Conservation (phyloP, 1,140 invertebrate genomes). For the Trissolcus basalis region DNA sequence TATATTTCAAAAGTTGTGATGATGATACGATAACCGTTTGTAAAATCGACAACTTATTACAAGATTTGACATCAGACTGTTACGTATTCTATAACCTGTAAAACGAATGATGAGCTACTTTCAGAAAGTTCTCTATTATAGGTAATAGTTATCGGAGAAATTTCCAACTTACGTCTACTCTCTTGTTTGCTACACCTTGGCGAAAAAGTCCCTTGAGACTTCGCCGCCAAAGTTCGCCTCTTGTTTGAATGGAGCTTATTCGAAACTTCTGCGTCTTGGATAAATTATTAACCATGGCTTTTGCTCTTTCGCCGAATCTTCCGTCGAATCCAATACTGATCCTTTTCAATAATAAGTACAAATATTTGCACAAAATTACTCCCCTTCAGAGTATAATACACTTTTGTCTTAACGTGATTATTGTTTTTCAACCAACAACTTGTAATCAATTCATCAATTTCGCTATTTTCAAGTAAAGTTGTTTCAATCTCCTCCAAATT, state of each 20-base stretch:
- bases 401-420: too few species aligned
- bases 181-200: conserved; percentile 54
- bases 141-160: conserved; percentile 58
- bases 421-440: too few species aligned
- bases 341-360: conserved; percentile 37
- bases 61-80: conserved; percentile 42
- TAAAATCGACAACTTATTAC: not conserved
- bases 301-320: conserved; percentile 34
- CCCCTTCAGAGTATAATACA: too few species aligned
- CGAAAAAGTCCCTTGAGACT: conserved; percentile 52
- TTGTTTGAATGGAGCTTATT: conserved; percentile 59
- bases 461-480: too few species aligned
- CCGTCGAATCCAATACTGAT: conserved; percentile 39
- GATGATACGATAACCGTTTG: not conserved
- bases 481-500: too few species aligned
- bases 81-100: conserved; percentile 47
- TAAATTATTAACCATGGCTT: conserved; percentile 55
- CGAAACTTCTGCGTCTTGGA: conserved; percentile 55
- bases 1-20: not conserved
- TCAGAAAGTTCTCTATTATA: conserved; percentile 53
- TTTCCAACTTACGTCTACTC: conserved; percentile 45
- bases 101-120: conserved; percentile 57
- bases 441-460: not conserved
- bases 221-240: conserved; percentile 51
- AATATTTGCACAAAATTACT: conserved; percentile 40